Evolutionary conservation across 2,888 invertebrate species (phyloP), one percentile per base, ranked within the genome.

Genomic region (Laspeyria flexula): DNA sequence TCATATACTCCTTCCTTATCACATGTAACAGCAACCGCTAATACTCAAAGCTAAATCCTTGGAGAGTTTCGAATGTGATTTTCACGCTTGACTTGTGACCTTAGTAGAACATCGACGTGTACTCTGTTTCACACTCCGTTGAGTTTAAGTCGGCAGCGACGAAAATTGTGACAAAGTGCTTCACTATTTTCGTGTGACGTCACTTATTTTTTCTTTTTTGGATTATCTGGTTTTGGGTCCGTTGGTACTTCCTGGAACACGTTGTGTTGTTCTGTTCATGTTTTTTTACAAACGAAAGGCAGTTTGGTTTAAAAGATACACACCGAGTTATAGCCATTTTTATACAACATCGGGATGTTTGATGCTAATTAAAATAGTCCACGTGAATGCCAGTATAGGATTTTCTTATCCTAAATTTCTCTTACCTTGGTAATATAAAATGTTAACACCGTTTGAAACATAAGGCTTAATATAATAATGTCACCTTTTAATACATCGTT

Each of bases 61-160:
- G 30, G 37, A 38, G 35, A 55, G 55, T 65, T 59, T 55, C 39
- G 31, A 51, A 61, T 61, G 57, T 58, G 57, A 65, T 70, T 71
- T 65, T 57, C 60, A 58, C 67, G 59, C 57, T 59, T 62, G 58
- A 71, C 37, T 59, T 31, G 13, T 13, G 12, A 55, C 48, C 55
- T 40, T 33, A 41, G 33, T 48, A 41, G 25, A 15, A 45, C 35
- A 51, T 51, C 34, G 51, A 60, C 27, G 35, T 13, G 30, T 30
- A 46, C 46, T 60, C 52, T 48, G 52, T 58, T 56, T 60, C 39
- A 25, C 60, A 48, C 49, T 52, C 51, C 51, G 46, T 21, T 43
- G 52, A 27, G 30, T 43, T 47, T 43, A n/a, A 52, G 54, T 38
- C 33, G 42, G 18, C 18, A 31, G 5, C 25, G 15, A 18, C 35